phyloP scores from a whole-genome alignment of 2,888 invertebrate species.

The Serripes groenlandicus region DNA sequence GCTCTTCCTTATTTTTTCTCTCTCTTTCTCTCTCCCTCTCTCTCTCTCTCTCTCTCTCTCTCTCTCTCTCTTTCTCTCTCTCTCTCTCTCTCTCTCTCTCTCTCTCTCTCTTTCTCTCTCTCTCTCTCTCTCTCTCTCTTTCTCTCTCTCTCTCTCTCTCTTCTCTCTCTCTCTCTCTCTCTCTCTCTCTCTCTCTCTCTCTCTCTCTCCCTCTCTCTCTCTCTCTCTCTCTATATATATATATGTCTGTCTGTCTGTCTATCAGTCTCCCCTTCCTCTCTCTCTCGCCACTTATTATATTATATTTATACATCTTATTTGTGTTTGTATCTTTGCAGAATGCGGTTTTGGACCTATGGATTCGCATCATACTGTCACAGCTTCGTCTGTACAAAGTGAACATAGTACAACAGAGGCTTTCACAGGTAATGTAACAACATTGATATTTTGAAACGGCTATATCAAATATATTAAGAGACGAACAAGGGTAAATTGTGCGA shows the following conservation, averaged over 20 bases:
- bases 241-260: too few species aligned
- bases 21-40: background rate
- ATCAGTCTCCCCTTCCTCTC: too few species aligned
- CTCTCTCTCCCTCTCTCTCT: slow-evolving; percentile 16
- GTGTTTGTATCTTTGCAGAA: background rate
- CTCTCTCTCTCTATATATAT: too few species aligned
- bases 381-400: background rate
- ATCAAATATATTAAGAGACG: too few species aligned
- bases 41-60: slow-evolving; percentile 37
- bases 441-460: too few species aligned
- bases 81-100: slow-evolving; percentile 35
- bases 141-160: slow-evolving; percentile 6
- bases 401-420: slow-evolving; percentile 8
- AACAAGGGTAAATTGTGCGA: too few species aligned
- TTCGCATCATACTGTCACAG: background rate
- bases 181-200: slow-evolving; percentile 41
- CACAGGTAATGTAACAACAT: too few species aligned
- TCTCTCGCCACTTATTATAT: too few species aligned
- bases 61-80: slow-evolving; percentile 34
- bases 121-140: slow-evolving; percentile 39
- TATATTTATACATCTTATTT: too few species aligned
- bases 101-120: slow-evolving; percentile 40
- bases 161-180: slow-evolving; percentile 40
- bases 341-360: background rate
- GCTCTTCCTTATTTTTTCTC: background rate